Base-by-base conservation (phyloP, 2,797 vertebrate genomes). In the Acanthornis magna region DNA sequence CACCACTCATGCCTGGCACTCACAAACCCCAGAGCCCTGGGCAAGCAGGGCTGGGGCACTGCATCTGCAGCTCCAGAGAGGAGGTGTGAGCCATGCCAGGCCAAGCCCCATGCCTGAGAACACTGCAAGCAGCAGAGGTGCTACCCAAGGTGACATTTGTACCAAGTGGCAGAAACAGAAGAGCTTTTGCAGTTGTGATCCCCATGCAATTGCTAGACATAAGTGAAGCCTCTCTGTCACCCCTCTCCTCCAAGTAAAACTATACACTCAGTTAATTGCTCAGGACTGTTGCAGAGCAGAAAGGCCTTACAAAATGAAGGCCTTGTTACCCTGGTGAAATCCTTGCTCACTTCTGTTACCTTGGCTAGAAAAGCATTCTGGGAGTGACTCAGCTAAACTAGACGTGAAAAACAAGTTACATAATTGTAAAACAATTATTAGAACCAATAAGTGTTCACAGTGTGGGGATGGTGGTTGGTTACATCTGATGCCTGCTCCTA, bases 151-250 rank as follows among this genome's bases (percentile, higher is more conserved):
- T 38, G 58, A 47, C 42, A 38, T 16, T 50, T 32, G 36, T 51
- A 21, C 21, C 34, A 12, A 17, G 14, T 1, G 23, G 26, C 5
- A 11, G 71, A 54, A 54, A 23, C 29, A 60, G 26, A 60, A 63
- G 61, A 57, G 21, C 34, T 80, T 57, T 36, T 36, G 57, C 32
- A 14, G 18, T 6, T 71, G 23, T n/a, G 30, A 21, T 63, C 18
- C 43, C n/a, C 1, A 0, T 8, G 42, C 17, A 18, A 13, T n/a
- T 0, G 0, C 42, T 11, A 4, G 22, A 18, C 0, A 0, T n/a
- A 22, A 26, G 22, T 36, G 57, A 9, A 36, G 36, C 10, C 36
- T 14, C 26, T 62, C 45, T 73, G 34, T 30, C 30, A 58, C 3
- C 16, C 18, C 26, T 32, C 11, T 11, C 57, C 7, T 27, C 38